Evolutionary conservation across 2,797 vertebrate genomes (phyloP), one percentile per base, ranked within the genome.

Genomic region (Mormyrops attenuatus): DNA sequence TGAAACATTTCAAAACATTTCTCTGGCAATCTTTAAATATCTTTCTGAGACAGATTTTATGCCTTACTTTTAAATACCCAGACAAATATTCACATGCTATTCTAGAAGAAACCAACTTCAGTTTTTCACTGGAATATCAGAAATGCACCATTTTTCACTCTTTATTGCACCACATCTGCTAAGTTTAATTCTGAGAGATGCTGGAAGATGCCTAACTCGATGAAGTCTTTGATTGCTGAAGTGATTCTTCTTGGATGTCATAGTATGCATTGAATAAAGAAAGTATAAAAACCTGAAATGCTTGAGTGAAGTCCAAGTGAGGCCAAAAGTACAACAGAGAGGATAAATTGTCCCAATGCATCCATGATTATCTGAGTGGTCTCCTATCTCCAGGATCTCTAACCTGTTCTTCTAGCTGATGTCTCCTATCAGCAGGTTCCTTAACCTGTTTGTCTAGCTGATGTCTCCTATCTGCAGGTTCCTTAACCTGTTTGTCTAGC

Each of bases 251-350:
- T 57, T 34, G 2, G 22, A 44, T 85, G 44, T 26, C 41, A 55
- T 15, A 55, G 4, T 20, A 13, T 52, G 52, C 3, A 41, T 44
- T 34, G 73, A 53, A 88, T 8, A 41, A 73, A 90, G 0, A 89
- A 84, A 0, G 26, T 47, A 11, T 13, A 47, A 0, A 91, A 89
- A 96, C 95, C 95, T 95, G 93, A 90, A 49, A 90, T 92, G 91
- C 92, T 92, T 15, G 89, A 69, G 55, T 89, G 82, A 86, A 93
- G 85, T 8, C 91, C 92, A 90, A 95, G 92, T 73, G 94, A 91
- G 3, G 91, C 80, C 85, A 94, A 13, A 89, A 92, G 4, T 89
- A 93, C 86, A 86, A 38, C 86, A 34, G 26, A 89, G 90, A 93
- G 38, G 91, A 55, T 93, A 30, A 34, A 13, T 52, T 63, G 88